Percentiles rank a stretch among this genome's conserved stretches.
phyloP scores from a whole-genome alignment of 2,113 vertebrate genomes.

The Choloepus hoffmanni region DNA sequence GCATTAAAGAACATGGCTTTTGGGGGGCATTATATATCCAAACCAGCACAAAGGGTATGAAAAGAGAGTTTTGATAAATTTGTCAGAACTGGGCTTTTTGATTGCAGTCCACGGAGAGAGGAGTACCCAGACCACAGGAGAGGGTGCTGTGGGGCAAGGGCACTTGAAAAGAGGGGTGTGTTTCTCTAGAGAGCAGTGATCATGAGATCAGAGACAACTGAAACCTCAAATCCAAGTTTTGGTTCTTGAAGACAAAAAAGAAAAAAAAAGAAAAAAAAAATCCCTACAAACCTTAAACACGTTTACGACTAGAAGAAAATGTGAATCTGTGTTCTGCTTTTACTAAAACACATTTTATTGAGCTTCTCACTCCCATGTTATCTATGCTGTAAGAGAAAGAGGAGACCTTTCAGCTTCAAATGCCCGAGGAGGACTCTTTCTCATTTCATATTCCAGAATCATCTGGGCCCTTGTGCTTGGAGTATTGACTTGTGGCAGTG shows the following conservation, averaged over 20 bases:
- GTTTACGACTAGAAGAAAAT: not conserved
- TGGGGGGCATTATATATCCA: too few species aligned
- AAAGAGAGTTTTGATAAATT: not conserved
- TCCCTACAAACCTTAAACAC: not conserved
- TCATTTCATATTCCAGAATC: slow-evolving; percentile 42
- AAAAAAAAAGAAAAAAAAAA: not conserved
- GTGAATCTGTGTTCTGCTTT: not conserved
- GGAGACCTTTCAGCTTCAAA: not conserved
- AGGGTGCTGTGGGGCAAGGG: accelerated
- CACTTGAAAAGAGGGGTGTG: not conserved
- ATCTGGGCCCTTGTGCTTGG: not conserved
- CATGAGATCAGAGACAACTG: not conserved
- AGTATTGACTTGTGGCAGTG: slow-evolving; percentile 48
- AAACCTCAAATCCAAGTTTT: not conserved
- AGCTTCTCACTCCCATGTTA: not conserved
- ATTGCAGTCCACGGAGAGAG: not conserved
- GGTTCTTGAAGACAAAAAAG: not conserved
- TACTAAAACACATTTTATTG: not conserved
- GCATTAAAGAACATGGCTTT: too few species aligned
- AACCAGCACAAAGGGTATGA: not conserved
- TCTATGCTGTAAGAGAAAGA: not conserved
- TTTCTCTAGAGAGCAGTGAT: not conserved
- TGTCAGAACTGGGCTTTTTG: not conserved
- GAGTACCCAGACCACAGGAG: not conserved
- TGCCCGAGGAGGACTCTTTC: not conserved